A percentile compares a stretch with the other conserved stretches of the same genome.
These are phyloP conservation scores for Crypturellus undulatus DNA, from an alignment of 2,113 vertebrate genomes.

Conservation along the genomic window DNA sequence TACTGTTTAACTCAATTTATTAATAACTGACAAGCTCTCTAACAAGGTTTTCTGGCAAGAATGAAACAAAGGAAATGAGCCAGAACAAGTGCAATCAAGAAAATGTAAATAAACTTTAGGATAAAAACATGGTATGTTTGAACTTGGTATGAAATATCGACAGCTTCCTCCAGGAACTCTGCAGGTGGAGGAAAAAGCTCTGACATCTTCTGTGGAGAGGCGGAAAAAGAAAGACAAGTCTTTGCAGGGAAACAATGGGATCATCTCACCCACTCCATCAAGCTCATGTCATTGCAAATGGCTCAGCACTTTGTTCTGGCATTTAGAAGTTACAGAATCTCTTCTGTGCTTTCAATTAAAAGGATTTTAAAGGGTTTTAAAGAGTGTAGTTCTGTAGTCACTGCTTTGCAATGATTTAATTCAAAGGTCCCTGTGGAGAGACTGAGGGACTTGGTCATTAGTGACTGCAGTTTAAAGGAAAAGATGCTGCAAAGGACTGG, in stretches of 20 bases:
- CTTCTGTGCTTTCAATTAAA: background rate
- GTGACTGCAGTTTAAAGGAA: background rate
- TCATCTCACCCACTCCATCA: background rate
- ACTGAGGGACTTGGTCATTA: background rate
- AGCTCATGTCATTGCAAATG: background rate
- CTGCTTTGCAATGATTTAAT: background rate
- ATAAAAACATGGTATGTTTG: conserved; percentile 56
- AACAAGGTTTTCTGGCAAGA: conserved; percentile 61
- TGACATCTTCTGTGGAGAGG: background rate
- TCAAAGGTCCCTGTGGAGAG: background rate
- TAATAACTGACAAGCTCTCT: conserved; percentile 49
- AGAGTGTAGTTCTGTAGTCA: background rate
- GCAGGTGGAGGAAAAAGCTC: conserved; percentile 57
- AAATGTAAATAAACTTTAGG: conserved; percentile 69
- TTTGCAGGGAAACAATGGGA: conserved; percentile 10
- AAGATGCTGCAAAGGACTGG: background rate
- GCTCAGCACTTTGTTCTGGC: background rate
- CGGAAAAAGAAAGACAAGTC: conserved; percentile 1
- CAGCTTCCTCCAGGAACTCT: conserved; percentile 52
- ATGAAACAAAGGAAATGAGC: conserved; percentile 69
- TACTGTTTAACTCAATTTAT: conserved; percentile 59
- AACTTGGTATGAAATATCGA: conserved; percentile 65
- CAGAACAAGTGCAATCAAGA: conserved; percentile 63
- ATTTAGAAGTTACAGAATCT: background rate
- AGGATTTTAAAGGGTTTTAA: background rate